A percentile compares a stretch with the other conserved stretches of the same genome.
phyloP scores from a whole-genome alignment of 2,888 invertebrate species.

The Noctua pronuba region DNA sequence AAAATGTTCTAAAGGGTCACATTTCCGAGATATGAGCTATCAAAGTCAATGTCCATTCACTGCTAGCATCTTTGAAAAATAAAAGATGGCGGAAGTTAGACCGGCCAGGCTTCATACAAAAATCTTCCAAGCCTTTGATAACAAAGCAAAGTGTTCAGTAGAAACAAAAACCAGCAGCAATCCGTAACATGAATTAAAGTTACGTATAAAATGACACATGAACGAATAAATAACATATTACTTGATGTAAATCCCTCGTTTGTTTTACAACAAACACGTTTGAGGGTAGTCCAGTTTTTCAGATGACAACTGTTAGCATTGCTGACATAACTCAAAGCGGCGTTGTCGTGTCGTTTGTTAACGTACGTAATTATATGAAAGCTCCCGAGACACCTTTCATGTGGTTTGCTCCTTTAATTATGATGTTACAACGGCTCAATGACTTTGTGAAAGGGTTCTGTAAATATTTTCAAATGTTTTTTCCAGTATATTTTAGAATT shows the following conservation, averaged over 20 bases:
- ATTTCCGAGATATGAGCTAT: too few species aligned
- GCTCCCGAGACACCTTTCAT: slow-evolving; percentile 53
- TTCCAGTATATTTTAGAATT: slow-evolving; percentile 9
- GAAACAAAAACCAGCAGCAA: not conserved
- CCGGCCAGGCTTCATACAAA: too few species aligned
- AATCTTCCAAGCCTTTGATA: too few species aligned
- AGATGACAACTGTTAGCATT: slow-evolving; percentile 12
- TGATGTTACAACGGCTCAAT: slow-evolving; percentile 29
- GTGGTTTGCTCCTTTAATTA: slow-evolving; percentile 61
- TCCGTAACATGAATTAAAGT: not conserved
- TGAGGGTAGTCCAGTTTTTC: slow-evolving; percentile 22
- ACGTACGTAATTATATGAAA: slow-evolving; percentile 57
- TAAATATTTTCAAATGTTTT: slow-evolving; percentile 12
- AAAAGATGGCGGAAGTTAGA: too few species aligned
- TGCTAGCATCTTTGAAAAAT: too few species aligned
- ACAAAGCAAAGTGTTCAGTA: not conserved
- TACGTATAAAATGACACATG: not conserved
- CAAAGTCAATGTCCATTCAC: too few species aligned
- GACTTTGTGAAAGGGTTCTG: slow-evolving; percentile 23
- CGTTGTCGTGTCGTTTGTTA: slow-evolving; percentile 35
- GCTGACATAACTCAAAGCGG: slow-evolving; percentile 51
- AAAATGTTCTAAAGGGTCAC: too few species aligned
- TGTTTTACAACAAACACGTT: slow-evolving; percentile 16
- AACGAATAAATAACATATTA: not conserved
- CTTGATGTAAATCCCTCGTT: slow-evolving; percentile 6